Evolutionary conservation across 1,140 invertebrate genomes (phyloP), one percentile per base, ranked within the genome.

Genomic region (Magallana gigas): DNA sequence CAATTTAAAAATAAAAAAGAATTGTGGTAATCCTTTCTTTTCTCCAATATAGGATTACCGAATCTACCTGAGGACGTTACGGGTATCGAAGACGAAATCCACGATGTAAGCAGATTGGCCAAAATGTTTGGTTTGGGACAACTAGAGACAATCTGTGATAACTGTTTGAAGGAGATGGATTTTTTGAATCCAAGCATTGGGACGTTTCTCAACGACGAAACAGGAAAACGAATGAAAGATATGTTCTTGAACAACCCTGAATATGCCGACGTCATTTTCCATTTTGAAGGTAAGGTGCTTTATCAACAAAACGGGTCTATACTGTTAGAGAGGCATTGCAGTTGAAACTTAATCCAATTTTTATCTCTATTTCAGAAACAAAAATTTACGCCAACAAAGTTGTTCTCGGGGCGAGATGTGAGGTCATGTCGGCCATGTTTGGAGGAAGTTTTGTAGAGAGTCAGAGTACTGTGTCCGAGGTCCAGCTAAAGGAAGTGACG

Each of bases 151-250:
- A 93, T 94, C 14, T 94, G 94, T 86, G 62, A 83, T 56, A 94
- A 94, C 71, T 85, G 91, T 29, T 9, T 90, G 9, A 92, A 87
- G 9, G 93, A 94, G 11, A 90, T 94, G 83, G 94, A 94, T 9
- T 93, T 94, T 81, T 87, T 94, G 14, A 94, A 94, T 85, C 94
- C 94, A 5, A 94, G 94, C 85, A 94, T 94, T 60, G 93, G 94
- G 1, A 94, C 94, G 6, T 94, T 90, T 84, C 90, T 94, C 8
- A 94, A 92, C 89, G 93, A 94, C 86, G 90, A 92, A 76, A 93
- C 92, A 0, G 94, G 91, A 57, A 89, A 92, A 14, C 90, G 86
- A 71, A 92, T 94, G 90, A 94, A 94, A 86, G 58, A 92, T 18
- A 59, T 94, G 7, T 94, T 92, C 68, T 90, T 94, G n/a, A 93